phyloP scores from a whole-genome alignment of 1,140 invertebrate genomes.

The Euwallacea fornicatus region DNA sequence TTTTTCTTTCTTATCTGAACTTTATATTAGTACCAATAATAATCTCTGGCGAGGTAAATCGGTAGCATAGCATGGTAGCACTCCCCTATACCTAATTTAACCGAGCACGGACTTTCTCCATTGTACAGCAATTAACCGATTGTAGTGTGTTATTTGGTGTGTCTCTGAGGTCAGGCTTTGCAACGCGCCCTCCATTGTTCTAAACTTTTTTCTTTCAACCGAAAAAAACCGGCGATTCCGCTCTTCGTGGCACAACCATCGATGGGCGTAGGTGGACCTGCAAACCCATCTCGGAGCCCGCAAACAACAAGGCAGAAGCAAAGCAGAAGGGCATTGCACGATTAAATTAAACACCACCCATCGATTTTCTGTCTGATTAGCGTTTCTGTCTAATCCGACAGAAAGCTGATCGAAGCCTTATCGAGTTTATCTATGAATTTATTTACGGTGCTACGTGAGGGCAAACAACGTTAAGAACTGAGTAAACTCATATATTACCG shows the following conservation, averaged over 20 bases:
- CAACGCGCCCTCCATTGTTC: constrained; percentile 34
- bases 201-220: constrained; percentile 12
- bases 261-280: neutral
- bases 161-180: constrained; percentile 25
- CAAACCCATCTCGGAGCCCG: too few species aligned
- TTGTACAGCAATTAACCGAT: constrained; percentile 38
- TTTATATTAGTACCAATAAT: neutral
- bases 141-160: constrained; percentile 28
- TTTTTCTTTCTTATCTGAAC: too few species aligned
- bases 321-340: constrained; percentile 5
- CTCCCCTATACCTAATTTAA: constrained; percentile 28
- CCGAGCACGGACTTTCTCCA: constrained; percentile 34
- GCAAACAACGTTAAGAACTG: constrained; percentile 12
- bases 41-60: neutral
- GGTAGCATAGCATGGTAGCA: constrained; percentile 4
- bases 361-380: constrained; percentile 4
- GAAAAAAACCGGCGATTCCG: neutral
- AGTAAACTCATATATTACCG: constrained; percentile 9
- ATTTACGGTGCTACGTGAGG: constrained; percentile 5
- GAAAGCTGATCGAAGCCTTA: constrained; percentile 10
- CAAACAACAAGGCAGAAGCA: too few species aligned
- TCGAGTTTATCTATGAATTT: constrained; percentile 10
- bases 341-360: constrained; percentile 11
- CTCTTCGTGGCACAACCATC: neutral
- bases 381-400: constrained; percentile 2